Evolutionary conservation across 2,797 vertebrate species (phyloP).

Genomic region (Eulemur rubriventer): DNA sequence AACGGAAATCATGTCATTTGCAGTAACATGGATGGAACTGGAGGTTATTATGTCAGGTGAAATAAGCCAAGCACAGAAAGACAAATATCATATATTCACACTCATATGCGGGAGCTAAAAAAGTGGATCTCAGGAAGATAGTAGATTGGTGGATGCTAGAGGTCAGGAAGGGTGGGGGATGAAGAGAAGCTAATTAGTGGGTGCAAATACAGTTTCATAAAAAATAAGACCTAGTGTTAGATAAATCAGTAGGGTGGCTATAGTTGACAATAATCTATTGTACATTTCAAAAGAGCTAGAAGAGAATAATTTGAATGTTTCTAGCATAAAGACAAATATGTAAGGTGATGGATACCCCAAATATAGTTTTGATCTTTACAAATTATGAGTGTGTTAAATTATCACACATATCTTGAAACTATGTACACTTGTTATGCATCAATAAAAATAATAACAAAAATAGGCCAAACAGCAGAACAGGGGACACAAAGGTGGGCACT

Average conservation of each 20-base stretch:
- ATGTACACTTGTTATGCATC: neutral
- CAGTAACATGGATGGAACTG: neutral
- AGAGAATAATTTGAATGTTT: neutral
- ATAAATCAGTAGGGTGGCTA: neutral
- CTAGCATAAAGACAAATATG: neutral
- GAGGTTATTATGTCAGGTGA: neutral
- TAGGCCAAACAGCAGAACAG: neutral
- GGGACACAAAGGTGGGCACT: neutral
- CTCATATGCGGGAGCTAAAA: neutral
- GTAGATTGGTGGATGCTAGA: neutral
- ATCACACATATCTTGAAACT: neutral
- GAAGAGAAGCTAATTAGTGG: neutral
- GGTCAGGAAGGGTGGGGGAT: neutral
- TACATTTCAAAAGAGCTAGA: neutral
- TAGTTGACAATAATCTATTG: neutral
- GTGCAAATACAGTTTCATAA: neutral
- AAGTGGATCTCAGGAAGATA: neutral
- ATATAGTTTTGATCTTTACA: neutral
- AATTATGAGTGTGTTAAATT: neutral
- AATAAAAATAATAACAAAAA: neutral
- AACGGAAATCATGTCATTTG: neutral
- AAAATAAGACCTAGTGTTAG: neutral
- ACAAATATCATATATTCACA: neutral
- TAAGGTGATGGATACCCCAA: neutral
- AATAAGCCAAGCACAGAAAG: neutral